Evolutionary conservation across 2,888 invertebrate species (phyloP).

Genomic region (Syrista parreyssii): DNA sequence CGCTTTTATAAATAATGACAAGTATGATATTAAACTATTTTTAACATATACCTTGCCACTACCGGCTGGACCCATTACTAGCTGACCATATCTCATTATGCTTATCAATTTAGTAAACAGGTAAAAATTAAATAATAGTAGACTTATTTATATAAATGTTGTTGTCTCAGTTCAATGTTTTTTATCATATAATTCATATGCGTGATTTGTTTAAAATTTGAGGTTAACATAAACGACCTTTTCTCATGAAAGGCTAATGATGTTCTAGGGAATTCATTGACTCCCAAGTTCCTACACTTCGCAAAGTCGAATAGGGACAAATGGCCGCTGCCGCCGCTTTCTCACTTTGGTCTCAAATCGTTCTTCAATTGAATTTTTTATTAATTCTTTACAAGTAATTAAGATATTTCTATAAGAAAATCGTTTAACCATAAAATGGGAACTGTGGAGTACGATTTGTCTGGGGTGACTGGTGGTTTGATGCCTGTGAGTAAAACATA

Average conservation of each 20-base stretch:
- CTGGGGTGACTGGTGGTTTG: constrained; percentile 79
- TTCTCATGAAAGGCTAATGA: background rate
- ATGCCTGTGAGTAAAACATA: constrained; percentile 80
- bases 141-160: background rate
- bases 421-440: constrained; percentile 66
- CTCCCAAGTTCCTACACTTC: background rate
- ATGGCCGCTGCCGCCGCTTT: background rate
- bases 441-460: constrained; percentile 79
- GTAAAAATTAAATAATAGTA: background rate
- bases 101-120: background rate
- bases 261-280: too few relatives aligned
- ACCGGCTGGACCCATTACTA: constrained; percentile 97
- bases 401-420: background rate
- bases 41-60: constrained; percentile 85
- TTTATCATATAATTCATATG: background rate
- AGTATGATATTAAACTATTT: constrained; percentile 4
- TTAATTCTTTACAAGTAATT: background rate
- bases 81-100: constrained; percentile 90
- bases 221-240: background rate
- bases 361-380: background rate
- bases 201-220: background rate
- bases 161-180: background rate
- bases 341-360: background rate
- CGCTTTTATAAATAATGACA: background rate
- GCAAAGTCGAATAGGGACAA: background rate